A percentile compares a stretch with the other conserved stretches of the same genome.
These are phyloP conservation scores for Psilopsiagon aurifrons DNA, from an alignment of 2,113 vertebrate genomes.

Conservation along the genomic window DNA sequence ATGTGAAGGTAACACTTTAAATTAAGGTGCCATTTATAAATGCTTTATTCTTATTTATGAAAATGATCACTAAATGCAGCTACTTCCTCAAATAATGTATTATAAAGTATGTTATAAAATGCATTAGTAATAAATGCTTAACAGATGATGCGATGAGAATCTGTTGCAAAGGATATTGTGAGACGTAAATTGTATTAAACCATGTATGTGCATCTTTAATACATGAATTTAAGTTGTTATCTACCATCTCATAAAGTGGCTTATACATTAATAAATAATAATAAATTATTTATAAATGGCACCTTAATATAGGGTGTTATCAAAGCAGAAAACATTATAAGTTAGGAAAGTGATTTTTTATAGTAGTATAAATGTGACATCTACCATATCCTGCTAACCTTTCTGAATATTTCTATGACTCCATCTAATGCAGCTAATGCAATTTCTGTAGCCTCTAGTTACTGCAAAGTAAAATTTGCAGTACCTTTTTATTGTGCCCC, in stretches of 20 bases:
- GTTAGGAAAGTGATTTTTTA: conserved; percentile 82
- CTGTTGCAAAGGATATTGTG: conserved; percentile 80
- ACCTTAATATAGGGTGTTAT: conserved; percentile 79
- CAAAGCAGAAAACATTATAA: conserved; percentile 74
- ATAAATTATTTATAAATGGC: conserved; percentile 78
- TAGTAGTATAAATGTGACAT: conserved; percentile 63
- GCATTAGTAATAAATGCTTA: conserved; percentile 84
- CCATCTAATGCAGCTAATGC: conserved; percentile 73
- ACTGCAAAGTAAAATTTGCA: conserved; percentile 77
- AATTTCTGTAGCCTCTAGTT: conserved; percentile 74
- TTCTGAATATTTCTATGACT: conserved; percentile 68
- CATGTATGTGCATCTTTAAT: conserved; percentile 81
- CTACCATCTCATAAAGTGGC: conserved; percentile 75
- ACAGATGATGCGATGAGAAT: conserved; percentile 77
- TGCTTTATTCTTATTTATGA: conserved; percentile 84
- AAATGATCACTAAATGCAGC: conserved; percentile 81
- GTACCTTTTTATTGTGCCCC: conserved; percentile 63
- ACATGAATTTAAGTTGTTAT: conserved; percentile 84
- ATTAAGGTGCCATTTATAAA: conserved; percentile 81
- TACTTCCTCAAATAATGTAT: conserved; percentile 79
- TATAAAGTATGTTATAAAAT: conserved; percentile 82
- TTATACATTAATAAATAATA: conserved; percentile 83
- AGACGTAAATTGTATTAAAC: conserved; percentile 80
- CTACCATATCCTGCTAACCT: conserved; percentile 69
- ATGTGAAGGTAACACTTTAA: conserved; percentile 81